phyloP scores from a whole-genome alignment of 2,113 vertebrate genomes.

The Garra rufa region DNA sequence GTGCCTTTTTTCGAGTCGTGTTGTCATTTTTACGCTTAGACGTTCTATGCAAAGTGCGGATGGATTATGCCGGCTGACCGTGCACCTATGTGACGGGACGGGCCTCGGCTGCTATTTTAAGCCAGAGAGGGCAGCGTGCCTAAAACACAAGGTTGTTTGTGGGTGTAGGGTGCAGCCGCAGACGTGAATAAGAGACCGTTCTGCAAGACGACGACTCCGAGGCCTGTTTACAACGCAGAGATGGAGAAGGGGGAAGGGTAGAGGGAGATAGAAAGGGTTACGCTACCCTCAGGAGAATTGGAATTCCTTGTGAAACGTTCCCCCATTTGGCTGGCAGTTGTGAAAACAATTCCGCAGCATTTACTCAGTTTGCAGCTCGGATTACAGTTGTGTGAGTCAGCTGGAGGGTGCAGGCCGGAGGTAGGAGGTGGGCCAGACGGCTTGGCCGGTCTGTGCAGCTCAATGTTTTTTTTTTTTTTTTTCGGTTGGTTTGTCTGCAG shows the following conservation, averaged over 20 bases:
- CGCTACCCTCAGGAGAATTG: constrained; percentile 70
- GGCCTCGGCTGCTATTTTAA: constrained; percentile 49
- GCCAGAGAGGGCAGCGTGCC: constrained; percentile 47
- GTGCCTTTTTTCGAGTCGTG: not conserved
- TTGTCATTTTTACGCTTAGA: constrained; percentile 6
- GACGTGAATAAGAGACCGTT: constrained; percentile 3
- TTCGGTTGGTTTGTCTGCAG: not conserved
- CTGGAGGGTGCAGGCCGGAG: constrained; percentile 72
- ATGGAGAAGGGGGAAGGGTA: constrained; percentile 44
- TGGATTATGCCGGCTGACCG: not conserved
- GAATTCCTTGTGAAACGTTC: constrained; percentile 77
- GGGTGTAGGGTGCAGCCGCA: constrained; percentile 41
- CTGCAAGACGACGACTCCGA: not conserved
- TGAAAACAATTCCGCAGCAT: constrained; percentile 81
- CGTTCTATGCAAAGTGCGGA: not conserved
- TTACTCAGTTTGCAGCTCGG: constrained; percentile 74
- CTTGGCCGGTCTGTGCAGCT: constrained; percentile 47
- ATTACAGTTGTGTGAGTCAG: constrained; percentile 76
- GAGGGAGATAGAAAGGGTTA: constrained; percentile 64
- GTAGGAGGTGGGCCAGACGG: constrained; percentile 65
- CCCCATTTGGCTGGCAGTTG: constrained; percentile 82
- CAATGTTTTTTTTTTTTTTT: constrained; percentile 57
- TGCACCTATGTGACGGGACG: constrained; percentile 24
- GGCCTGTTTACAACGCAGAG: constrained; percentile 39
- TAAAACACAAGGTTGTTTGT: constrained; percentile 56